phyloP scores from a whole-genome alignment of 2,797 vertebrate genomes.

The Pseudocheirus occidentalis region DNA sequence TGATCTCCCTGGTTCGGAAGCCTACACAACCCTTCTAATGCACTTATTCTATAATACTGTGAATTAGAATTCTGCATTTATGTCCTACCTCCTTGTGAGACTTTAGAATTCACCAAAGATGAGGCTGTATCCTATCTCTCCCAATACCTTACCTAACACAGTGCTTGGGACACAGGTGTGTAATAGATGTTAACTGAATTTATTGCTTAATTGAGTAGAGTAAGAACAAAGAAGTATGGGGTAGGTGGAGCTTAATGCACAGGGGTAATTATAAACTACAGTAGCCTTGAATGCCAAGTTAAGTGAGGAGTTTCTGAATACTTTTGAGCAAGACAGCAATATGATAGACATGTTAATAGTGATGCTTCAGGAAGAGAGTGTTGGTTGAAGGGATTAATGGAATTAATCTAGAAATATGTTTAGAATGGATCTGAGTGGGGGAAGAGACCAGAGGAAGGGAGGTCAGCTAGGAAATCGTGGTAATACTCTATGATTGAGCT shows the following conservation, averaged over 20 bases:
- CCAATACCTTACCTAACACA: neutral
- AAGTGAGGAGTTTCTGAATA: neutral
- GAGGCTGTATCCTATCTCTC: neutral
- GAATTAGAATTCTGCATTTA: neutral
- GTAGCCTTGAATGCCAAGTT: neutral
- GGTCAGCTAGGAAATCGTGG: neutral
- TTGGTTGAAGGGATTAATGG: neutral
- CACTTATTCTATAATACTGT: neutral
- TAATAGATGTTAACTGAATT: neutral
- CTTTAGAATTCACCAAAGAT: neutral
- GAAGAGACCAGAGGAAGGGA: neutral
- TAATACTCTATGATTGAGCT: neutral
- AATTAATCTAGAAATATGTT: neutral
- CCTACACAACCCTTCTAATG: neutral
- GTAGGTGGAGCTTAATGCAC: neutral
- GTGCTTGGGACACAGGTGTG: neutral
- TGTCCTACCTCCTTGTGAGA: neutral
- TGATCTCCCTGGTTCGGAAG: neutral
- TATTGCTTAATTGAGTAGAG: neutral
- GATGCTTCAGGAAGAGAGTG: neutral
- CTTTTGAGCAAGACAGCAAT: neutral
- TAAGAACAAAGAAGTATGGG: neutral
- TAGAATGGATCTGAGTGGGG: neutral
- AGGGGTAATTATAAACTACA: neutral
- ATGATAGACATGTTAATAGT: neutral